Evolutionary conservation across 2,113 vertebrate species (phyloP), one percentile per base, ranked within the genome.

Genomic region (Mormoops blainvillei): DNA sequence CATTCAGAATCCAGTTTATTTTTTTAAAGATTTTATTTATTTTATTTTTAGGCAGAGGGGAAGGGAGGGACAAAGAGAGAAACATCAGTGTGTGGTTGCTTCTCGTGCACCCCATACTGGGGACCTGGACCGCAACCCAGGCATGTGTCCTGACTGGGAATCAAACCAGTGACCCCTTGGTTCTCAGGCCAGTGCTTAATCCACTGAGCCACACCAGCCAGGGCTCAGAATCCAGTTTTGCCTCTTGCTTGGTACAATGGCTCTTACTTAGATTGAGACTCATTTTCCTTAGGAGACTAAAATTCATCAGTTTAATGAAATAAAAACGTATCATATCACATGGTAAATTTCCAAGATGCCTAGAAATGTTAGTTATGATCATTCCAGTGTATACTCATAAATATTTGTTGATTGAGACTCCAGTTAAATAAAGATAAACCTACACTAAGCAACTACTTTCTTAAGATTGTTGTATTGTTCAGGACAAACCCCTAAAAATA

Each of bases 231-330:
- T 58, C 54, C 31, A 63, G 9, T 58, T 90, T 86, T 74, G 68
- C 52, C 38, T 87, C 65, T 94, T 87, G n/a, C 36, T 26, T 87
- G 41, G 7, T 67, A 65, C n/a, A 8, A 61, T 28, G 28, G 22
- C 18, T 94, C 56, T 76, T 77, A 78, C 6, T 88, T 84, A 80
- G 48, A 28, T 26, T 48, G 20, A 93, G 38, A 43, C 28, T 94
- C 24, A 54, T 4, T 43, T 88, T 87, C 65, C 33, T 94, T 95
- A 63, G 14, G 22, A 26, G 41, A 56, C 11, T 56, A 86, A 92
- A 85, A 91, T 65, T 61, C n/a, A 43, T 41, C 54, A 78, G 74
- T 74, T 89, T 89, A 91, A 58, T 67, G 93, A 95, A 77, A 74
- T 38, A 43, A 81, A 82, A 54, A 19, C 1, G 4, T n/a, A 33